Conservation (phyloP, 2,113 vertebrate genomes). For the Myotis davidii region DNA sequence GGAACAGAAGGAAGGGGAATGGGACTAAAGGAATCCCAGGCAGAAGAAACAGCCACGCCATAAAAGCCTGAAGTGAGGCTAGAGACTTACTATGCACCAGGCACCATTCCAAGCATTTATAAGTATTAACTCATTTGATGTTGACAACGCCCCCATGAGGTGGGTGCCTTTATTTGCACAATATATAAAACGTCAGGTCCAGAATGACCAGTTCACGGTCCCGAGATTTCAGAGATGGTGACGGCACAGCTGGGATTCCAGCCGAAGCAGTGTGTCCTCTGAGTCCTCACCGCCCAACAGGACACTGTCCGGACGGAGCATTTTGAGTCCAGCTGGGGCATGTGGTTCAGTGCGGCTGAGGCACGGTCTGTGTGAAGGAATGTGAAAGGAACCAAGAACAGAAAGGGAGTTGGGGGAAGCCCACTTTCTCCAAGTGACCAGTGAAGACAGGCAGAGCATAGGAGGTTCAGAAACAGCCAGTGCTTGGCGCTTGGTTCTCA, state of each 20-base stretch:
- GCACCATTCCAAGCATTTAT: neutral
- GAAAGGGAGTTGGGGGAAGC: neutral
- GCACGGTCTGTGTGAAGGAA: neutral
- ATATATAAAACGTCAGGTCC: neutral
- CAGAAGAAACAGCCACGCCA: neutral
- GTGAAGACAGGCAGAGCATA: neutral
- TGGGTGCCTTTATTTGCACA: neutral
- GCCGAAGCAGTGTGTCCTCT: neutral
- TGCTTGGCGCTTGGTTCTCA: neutral
- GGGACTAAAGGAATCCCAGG: neutral
- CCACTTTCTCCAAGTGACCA: neutral
- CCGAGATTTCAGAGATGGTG: neutral
- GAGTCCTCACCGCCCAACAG: rapidly evolving
- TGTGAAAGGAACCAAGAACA: neutral
- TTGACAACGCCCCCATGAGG: neutral
- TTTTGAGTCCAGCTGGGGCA: neutral
- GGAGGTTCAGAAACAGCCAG: neutral
- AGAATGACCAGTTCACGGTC: neutral
- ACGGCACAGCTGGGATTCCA: neutral
- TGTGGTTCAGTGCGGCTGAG: neutral
- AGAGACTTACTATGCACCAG: neutral
- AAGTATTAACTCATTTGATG: neutral
- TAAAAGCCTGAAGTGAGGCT: neutral
- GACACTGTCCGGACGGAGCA: no score
- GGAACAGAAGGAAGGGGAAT: neutral